Percentiles rank a stretch among this genome's conserved stretches.
Evolutionary conservation across 2,113 vertebrate genomes (phyloP).

Genomic region (Aegithalos caudatus): DNA sequence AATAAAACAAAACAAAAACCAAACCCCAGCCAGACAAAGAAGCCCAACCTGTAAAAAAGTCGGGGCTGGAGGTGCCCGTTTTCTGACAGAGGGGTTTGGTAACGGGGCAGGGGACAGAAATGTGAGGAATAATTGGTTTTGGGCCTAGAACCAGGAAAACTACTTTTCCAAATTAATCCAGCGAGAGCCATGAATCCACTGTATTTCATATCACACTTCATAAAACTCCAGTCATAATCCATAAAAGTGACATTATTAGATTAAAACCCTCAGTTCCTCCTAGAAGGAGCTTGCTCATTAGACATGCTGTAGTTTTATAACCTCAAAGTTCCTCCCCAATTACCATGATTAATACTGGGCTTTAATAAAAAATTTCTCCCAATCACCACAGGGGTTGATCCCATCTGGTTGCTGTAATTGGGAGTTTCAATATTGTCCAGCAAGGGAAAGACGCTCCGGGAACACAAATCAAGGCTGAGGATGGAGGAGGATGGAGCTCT

Average conservation of each 20-base stretch:
- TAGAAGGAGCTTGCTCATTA: slow-evolving; percentile 57
- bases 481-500: not conserved
- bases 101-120: slow-evolving; percentile 47
- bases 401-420: slow-evolving; percentile 66
- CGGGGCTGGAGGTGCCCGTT: slow-evolving; percentile 8
- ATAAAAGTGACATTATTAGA: slow-evolving; percentile 74
- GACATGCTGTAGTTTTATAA: slow-evolving; percentile 67
- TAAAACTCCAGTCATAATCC: slow-evolving; percentile 67
- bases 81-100: slow-evolving; percentile 35
- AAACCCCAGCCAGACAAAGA: slow-evolving; percentile 4
- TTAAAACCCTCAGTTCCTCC: slow-evolving; percentile 66
- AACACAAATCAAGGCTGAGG: not conserved
- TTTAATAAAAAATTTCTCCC: slow-evolving; percentile 47
- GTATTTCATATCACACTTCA: slow-evolving; percentile 71
- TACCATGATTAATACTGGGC: slow-evolving; percentile 63
- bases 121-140: slow-evolving; percentile 67
- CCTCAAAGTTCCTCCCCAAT: slow-evolving; percentile 61
- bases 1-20: not conserved
- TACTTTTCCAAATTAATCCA: slow-evolving; percentile 69
- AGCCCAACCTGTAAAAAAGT: slow-evolving; percentile 39
- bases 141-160: slow-evolving; percentile 72
- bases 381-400: slow-evolving; percentile 51
- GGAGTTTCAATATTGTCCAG: slow-evolving; percentile 1
- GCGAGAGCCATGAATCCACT: slow-evolving; percentile 69
- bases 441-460: not conserved